Evolutionary conservation across 2,797 vertebrate species (phyloP).

Genomic region (Mustela erminea): DNA sequence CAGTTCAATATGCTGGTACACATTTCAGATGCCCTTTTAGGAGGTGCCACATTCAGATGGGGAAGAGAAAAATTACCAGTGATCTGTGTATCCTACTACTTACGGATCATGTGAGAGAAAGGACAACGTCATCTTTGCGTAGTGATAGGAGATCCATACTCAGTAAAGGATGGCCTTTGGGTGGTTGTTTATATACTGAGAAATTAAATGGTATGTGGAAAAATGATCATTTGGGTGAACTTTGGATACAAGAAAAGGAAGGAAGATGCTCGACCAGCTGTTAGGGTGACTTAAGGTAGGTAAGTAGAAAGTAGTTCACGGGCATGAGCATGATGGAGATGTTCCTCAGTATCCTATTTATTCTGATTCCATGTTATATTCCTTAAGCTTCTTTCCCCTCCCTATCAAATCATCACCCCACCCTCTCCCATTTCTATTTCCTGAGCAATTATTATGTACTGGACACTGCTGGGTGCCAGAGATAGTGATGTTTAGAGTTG

Average conservation of each 20-base stretch:
- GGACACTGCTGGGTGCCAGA: background rate
- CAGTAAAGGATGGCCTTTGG: background rate
- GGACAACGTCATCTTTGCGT: background rate
- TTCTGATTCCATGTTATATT: background rate
- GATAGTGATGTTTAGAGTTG: background rate
- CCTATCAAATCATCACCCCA: background rate
- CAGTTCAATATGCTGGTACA: background rate
- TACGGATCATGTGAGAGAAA: background rate
- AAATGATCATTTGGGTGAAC: background rate
- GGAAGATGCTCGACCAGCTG: background rate
- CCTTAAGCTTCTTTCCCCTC: background rate
- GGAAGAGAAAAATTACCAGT: background rate
- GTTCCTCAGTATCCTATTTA: background rate
- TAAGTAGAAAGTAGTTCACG: background rate
- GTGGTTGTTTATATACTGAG: background rate
- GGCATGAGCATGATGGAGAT: background rate
- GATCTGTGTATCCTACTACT: background rate
- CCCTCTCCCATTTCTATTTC: background rate
- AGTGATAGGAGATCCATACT: background rate
- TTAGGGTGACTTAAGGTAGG: background rate
- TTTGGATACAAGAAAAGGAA: constrained; percentile 3
- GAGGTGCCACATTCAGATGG: background rate
- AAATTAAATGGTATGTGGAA: background rate
- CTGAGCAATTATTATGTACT: background rate
- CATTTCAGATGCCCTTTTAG: background rate